Conservation (phyloP, 2,113 vertebrate species). For the Tyto alba region DNA sequence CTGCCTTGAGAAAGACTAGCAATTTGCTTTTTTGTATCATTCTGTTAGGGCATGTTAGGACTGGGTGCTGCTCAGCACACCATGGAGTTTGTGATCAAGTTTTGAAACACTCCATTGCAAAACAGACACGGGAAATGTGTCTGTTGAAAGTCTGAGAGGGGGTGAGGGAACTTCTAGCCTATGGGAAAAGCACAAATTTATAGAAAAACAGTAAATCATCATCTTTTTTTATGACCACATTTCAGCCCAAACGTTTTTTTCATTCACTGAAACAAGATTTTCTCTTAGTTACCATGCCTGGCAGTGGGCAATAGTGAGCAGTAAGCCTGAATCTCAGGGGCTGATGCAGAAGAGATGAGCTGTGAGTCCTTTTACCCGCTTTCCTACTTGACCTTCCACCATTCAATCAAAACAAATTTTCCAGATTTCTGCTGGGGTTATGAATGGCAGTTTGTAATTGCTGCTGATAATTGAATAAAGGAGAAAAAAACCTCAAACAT, state of each 20-base stretch:
- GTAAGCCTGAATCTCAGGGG: not conserved
- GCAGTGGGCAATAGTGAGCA: not conserved
- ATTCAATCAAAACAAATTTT: not conserved
- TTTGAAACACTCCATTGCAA: not conserved
- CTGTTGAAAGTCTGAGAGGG: not conserved
- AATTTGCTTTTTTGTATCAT: not conserved
- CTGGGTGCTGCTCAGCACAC: not conserved
- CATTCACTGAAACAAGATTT: not conserved
- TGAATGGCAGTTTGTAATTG: not conserved
- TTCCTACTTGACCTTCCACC: not conserved
- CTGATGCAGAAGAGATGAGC: not conserved
- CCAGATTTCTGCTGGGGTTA: not conserved
- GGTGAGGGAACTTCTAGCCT: not conserved
- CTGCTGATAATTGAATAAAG: not conserved
- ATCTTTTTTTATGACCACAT: not conserved
- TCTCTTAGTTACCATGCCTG: not conserved
- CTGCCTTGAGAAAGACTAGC: not conserved
- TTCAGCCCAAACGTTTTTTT: not conserved
- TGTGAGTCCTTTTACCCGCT: not conserved
- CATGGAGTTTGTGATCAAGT: not conserved
- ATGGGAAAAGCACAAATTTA: not conserved
- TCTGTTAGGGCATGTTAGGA: not conserved
- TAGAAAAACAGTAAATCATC: not conserved
- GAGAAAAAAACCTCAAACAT: too few species aligned
- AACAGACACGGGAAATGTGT: not conserved